Percentiles rank a stretch among this genome's conserved stretches.
Evolutionary conservation across 2,888 invertebrate species (phyloP).

Genomic region (Idaea biselata): DNA sequence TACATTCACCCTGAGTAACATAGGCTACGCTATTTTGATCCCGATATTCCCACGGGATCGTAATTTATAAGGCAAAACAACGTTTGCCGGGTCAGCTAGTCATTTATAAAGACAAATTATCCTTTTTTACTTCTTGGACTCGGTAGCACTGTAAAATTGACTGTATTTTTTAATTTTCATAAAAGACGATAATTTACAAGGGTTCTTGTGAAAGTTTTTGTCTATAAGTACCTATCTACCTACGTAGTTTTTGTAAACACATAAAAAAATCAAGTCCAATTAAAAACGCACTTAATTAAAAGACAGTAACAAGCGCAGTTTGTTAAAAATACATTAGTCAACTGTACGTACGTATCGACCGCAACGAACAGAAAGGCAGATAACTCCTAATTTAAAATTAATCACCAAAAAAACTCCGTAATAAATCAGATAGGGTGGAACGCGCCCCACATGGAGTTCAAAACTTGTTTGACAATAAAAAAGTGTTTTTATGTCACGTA

Average conservation of each 20-base stretch:
- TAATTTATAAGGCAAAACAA: no score
- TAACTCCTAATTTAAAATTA: slow-evolving; percentile 67
- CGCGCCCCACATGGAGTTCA: slow-evolving; percentile 45
- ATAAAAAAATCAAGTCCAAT: background rate
- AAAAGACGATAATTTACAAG: no score
- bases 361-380: slow-evolving; percentile 35
- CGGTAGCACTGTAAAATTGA: no score
- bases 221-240: background rate
- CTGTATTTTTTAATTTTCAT: no score
- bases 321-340: slow-evolving; percentile 6
- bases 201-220: background rate
- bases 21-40: no score
- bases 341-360: background rate
- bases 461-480: slow-evolving; percentile 41
- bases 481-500: slow-evolving; percentile 36
- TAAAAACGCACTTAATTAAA: slow-evolving; percentile 3
- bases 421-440: slow-evolving; percentile 60
- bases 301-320: slow-evolving; percentile 5
- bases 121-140: no score
- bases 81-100: no score
- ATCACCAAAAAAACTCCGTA: slow-evolving; percentile 54
- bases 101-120: no score
- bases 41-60: no score
- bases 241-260: background rate
- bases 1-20: no score